Percentiles rank a stretch among this genome's conserved stretches.
phyloP scores from a whole-genome alignment of 1,140 invertebrate species.

The Drosophila gunungcola region DNA sequence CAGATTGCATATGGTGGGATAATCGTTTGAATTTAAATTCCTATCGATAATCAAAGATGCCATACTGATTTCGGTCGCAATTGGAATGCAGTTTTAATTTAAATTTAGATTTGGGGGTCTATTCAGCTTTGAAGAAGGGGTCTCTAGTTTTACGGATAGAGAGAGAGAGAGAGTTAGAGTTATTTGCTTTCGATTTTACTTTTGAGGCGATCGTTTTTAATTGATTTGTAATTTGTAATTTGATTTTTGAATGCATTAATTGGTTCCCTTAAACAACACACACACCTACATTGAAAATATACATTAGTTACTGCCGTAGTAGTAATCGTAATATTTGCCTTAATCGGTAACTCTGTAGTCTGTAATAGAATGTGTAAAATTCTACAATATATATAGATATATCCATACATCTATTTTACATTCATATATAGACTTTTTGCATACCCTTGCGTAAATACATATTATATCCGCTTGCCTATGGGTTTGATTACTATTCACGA shows the following conservation, averaged over 20 bases:
- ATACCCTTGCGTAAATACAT: conserved; percentile 46
- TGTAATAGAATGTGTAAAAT: conserved; percentile 57
- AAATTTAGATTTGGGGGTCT: conserved; percentile 8
- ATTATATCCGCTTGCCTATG: conserved; percentile 29
- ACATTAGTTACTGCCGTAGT: conserved; percentile 40
- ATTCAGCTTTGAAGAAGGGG: not conserved
- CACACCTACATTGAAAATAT: conserved; percentile 55
- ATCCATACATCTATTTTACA: conserved; percentile 46
- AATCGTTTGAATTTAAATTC: conserved; percentile 71
- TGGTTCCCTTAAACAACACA: conserved; percentile 73
- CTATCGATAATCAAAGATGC: conserved; percentile 38
- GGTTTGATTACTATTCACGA: conserved; percentile 35
- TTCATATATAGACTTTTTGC: conserved; percentile 31
- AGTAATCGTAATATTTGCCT: conserved; percentile 43
- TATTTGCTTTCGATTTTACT: conserved; percentile 43
- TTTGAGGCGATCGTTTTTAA: conserved; percentile 64
- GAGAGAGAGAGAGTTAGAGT: conserved; percentile 19
- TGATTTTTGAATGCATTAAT: conserved; percentile 67
- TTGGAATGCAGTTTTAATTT: conserved; percentile 35
- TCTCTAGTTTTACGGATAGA: conserved; percentile 24
- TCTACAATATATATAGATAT: conserved; percentile 49
- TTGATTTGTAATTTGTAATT: conserved; percentile 59
- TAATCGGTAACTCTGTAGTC: conserved; percentile 45
- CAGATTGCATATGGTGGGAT: conserved; percentile 75
- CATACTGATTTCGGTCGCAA: conserved; percentile 17